Evolutionary conservation across 2,113 vertebrate species (phyloP).

Genomic region (Chauna torquata): DNA sequence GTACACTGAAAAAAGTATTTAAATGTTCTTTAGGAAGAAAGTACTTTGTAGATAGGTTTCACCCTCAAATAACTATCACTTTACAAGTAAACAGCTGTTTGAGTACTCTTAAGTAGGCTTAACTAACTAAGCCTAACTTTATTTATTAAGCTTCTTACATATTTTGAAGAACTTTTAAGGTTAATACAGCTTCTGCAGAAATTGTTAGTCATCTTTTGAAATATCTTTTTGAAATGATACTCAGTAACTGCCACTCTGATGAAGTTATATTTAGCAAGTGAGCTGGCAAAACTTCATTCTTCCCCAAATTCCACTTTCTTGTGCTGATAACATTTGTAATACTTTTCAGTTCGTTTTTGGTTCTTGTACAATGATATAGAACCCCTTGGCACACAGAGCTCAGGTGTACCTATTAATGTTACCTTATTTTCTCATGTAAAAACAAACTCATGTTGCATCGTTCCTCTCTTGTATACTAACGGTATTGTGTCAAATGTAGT

Average conservation of each 20-base stretch:
- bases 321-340: not conserved
- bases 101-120: not conserved
- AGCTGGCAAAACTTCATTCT: not conserved
- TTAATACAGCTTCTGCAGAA: not conserved
- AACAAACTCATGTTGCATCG: rapidly evolving
- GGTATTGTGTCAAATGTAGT: no score
- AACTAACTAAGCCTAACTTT: not conserved
- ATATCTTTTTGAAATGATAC: not conserved
- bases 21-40: not conserved
- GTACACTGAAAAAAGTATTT: not conserved
- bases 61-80: not conserved
- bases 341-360: not conserved
- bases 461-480: not conserved
- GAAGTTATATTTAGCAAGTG: not conserved
- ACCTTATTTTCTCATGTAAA: not conserved
- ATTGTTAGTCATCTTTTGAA: not conserved
- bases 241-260: not conserved
- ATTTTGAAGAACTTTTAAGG: not conserved
- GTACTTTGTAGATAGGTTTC: not conserved
- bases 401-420: not conserved
- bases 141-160: not conserved
- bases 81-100: not conserved
- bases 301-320: not conserved
- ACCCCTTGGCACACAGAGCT: not conserved
- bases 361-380: not conserved